Conservation (phyloP, 1,140 invertebrate genomes). For the Protaetia brevitarsis region DNA sequence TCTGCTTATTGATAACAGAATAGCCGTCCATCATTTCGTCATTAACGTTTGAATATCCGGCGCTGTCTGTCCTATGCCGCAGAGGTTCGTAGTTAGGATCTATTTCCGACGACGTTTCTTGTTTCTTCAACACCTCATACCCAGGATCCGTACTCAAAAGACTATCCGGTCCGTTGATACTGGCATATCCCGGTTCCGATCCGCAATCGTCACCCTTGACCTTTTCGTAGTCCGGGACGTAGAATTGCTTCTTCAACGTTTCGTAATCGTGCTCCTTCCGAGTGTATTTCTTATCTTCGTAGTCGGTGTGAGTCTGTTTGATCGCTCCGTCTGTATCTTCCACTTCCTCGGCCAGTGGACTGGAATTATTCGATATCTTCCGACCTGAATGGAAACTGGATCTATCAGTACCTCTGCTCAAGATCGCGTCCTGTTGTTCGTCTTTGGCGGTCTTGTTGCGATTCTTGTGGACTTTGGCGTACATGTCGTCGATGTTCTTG, state of each 20-base stretch:
- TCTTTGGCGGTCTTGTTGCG: slow-evolving; percentile 43
- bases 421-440: neutral
- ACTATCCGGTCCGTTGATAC: slow-evolving; percentile 55
- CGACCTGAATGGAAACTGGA: neutral
- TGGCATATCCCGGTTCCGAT: slow-evolving; percentile 47
- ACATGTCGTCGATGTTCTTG: slow-evolving; percentile 71
- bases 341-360: slow-evolving; percentile 25
- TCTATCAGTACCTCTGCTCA: neutral
- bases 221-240: slow-evolving; percentile 64
- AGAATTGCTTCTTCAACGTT: slow-evolving; percentile 38
- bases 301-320: neutral
- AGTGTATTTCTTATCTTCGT: slow-evolving; percentile 21
- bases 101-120: slow-evolving; percentile 51
- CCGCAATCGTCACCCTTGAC: slow-evolving; percentile 50
- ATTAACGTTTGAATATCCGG: slow-evolving; percentile 33
- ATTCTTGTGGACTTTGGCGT: slow-evolving; percentile 79
- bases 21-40: slow-evolving; percentile 47
- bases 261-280: slow-evolving; percentile 42
- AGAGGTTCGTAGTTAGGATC: slow-evolving; percentile 73
- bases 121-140: slow-evolving; percentile 55
- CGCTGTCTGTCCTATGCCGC: slow-evolving; percentile 45
- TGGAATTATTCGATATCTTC: slow-evolving; percentile 8
- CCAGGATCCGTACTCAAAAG: slow-evolving; percentile 59
- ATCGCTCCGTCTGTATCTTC: slow-evolving; percentile 24
- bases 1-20: slow-evolving; percentile 55